These are phyloP conservation scores for Grapholita molesta DNA, from an alignment of 1,140 invertebrate genomes.

Conservation along the genomic window DNA sequence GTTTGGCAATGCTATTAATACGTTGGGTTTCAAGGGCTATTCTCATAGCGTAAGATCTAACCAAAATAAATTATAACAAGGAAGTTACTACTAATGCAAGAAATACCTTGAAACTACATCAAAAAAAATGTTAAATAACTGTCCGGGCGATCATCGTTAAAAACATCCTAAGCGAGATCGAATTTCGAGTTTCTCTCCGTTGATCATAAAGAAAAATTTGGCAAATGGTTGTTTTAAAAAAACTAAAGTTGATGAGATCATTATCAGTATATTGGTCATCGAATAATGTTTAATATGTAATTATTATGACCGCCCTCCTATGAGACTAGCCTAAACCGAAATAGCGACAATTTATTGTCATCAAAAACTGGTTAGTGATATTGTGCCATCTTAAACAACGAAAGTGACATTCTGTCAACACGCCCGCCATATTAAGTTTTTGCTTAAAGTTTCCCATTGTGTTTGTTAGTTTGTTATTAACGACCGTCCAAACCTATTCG, in stretches of 20 bases:
- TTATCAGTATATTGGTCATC: too few species aligned
- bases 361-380: neutral
- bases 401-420: neutral
- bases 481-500: slow-evolving; percentile 59
- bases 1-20: neutral
- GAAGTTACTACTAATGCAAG: too few species aligned
- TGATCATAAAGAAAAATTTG: too few species aligned
- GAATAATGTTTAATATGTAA: too few species aligned
- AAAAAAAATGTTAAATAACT: too few species aligned
- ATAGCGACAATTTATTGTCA: neutral
- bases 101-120: too few species aligned
- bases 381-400: neutral
- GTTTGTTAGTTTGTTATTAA: slow-evolving; percentile 36
- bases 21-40: neutral
- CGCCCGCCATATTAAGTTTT: slow-evolving; percentile 21
- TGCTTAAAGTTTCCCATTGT: slow-evolving; percentile 20
- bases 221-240: too few species aligned
- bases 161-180: too few species aligned
- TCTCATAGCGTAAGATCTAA: neutral
- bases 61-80: too few species aligned
- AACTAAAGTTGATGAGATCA: too few species aligned
- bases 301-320: neutral
- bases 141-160: too few species aligned
- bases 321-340: neutral
- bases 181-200: too few species aligned